Conservation (phyloP, 1,140 invertebrate genomes). For the Druon quercuslanigerum region DNA sequence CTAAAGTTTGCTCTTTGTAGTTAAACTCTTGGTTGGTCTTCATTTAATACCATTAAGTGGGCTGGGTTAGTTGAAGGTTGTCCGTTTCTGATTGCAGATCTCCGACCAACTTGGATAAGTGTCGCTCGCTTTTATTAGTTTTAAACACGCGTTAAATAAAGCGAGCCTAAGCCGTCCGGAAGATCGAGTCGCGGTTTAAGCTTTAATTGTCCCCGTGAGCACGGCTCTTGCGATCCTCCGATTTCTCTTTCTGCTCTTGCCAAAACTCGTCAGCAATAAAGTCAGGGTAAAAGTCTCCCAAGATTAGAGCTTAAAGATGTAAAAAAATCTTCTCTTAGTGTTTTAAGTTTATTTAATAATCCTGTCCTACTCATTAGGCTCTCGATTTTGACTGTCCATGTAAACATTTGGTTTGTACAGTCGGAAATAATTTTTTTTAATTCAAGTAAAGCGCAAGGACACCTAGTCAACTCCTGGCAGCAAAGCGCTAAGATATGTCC, state of each 20-base stretch:
- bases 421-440: conserved; percentile 60
- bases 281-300: neutral
- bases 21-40: conserved; percentile 41
- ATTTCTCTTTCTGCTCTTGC: neutral
- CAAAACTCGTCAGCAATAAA: conserved; percentile 30
- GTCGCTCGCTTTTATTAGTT: conserved; percentile 69
- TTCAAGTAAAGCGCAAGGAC: conserved; percentile 74
- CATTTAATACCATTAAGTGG: too few species aligned
- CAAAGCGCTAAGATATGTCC: conserved; percentile 70
- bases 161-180: conserved; percentile 54
- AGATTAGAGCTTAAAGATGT: too few species aligned
- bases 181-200: conserved; percentile 51
- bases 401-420: too few species aligned
- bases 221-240: neutral
- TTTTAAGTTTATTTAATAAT: too few species aligned
- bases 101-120: conserved; percentile 44
- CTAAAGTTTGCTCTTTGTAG: conserved; percentile 33
- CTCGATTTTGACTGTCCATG: too few species aligned
- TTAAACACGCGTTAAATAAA: conserved; percentile 76
- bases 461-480: conserved; percentile 68
- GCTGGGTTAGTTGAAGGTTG: conserved; percentile 37
- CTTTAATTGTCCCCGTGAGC: conserved; percentile 45
- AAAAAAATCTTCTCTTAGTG: too few species aligned
- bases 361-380: too few species aligned
- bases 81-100: conserved; percentile 53